phyloP scores from a whole-genome alignment of 2,797 vertebrate genomes.

The Capromys pilorides region DNA sequence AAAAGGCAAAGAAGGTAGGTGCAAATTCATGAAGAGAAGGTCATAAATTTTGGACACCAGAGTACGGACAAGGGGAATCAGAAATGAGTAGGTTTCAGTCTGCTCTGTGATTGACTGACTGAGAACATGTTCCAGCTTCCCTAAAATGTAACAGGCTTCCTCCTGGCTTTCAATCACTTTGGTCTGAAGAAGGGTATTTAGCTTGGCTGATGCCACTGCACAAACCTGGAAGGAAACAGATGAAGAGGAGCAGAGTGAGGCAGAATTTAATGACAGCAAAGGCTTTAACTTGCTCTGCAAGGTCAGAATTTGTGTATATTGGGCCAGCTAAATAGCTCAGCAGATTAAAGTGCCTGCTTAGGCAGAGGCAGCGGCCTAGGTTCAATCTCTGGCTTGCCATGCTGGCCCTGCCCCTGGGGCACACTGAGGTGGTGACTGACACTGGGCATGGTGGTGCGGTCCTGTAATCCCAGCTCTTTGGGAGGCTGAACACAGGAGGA shows the following conservation, averaged over 20 bases:
- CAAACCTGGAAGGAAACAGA: conserved; percentile 89
- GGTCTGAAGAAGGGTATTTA: conserved; percentile 96
- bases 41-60: conserved; percentile 96
- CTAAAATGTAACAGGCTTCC: conserved; percentile 96
- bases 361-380: too few species aligned
- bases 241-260: conserved; percentile 25
- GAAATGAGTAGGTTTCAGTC: conserved; percentile 93
- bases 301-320: not conserved
- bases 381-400: too few species aligned
- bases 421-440: too few species aligned
- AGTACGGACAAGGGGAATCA: conserved; percentile 95
- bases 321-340: too few species aligned
- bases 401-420: too few species aligned
- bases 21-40: conserved; percentile 97
- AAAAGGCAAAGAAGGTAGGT: conserved; percentile 95
- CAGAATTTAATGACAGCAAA: conserved; percentile 39
- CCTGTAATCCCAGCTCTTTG: too few species aligned
- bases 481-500: too few species aligned
- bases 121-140: conserved; percentile 94
- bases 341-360: too few species aligned
- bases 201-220: conserved; percentile 96
- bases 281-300: not conserved
- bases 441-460: too few species aligned
- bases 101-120: conserved; percentile 91
- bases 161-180: conserved; percentile 95